Conservation (phyloP, 2,888 invertebrate genomes). For the Siphonodentalium dalli region DNA sequence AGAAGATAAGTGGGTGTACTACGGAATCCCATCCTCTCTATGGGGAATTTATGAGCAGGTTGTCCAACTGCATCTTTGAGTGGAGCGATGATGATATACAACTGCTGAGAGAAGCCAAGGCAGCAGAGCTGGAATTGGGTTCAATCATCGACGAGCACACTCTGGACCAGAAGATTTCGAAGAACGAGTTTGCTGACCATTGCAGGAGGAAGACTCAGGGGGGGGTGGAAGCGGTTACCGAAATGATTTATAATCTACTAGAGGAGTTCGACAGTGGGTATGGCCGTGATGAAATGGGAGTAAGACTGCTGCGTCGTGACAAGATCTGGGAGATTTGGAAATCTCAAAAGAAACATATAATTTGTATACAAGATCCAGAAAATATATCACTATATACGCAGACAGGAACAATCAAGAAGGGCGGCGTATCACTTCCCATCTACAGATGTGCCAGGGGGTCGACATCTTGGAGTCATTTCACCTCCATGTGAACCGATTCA, state of each 20-base stretch:
- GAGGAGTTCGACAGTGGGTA: slow-evolving; percentile 20
- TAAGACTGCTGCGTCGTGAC: slow-evolving; percentile 23
- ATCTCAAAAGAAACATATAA: slow-evolving; percentile 24
- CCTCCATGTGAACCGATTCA: slow-evolving; percentile 29
- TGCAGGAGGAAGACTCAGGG: slow-evolving; percentile 29
- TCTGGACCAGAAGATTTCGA: too few species aligned
- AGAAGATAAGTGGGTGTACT: slow-evolving; percentile 12
- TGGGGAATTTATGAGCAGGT: slow-evolving; percentile 29
- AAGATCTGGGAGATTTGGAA: slow-evolving; percentile 22
- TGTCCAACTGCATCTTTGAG: slow-evolving; percentile 28
- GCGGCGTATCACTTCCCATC: slow-evolving; percentile 11
- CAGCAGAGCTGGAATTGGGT: slow-evolving; percentile 12
- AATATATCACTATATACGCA: slow-evolving; percentile 24
- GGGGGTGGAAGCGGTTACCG: slow-evolving; percentile 17
- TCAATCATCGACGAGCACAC: too few species aligned
- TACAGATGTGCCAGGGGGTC: slow-evolving; percentile 33
- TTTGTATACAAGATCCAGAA: slow-evolving; percentile 31
- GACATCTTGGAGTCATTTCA: slow-evolving; percentile 35
- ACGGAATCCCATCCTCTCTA: slow-evolving; percentile 36
- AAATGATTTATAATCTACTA: slow-evolving; percentile 21
- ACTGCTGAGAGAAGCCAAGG: slow-evolving; percentile 16
- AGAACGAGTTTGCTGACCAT: slow-evolving; percentile 25
- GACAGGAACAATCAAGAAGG: slow-evolving; percentile 25
- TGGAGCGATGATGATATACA: slow-evolving; percentile 30
- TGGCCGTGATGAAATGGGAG: slow-evolving; percentile 24